Percentiles rank a stretch among this genome's conserved stretches.
Conservation (phyloP, 2,113 vertebrate genomes). For the Microtus ochrogaster region DNA sequence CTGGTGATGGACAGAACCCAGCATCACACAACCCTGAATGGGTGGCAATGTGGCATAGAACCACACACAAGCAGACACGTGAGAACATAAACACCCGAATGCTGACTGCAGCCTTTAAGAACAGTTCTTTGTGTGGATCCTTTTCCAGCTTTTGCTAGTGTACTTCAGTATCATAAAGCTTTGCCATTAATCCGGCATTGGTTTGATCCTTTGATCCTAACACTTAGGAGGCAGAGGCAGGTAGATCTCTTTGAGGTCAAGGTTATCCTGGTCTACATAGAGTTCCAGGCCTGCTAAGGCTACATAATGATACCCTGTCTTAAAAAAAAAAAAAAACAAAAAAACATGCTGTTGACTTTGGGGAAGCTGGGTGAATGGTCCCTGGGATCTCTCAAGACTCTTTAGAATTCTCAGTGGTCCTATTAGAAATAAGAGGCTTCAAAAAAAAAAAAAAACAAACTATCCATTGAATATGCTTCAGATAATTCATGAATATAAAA, state of each 20-base stretch:
- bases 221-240: neutral
- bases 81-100: accelerated
- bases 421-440: neutral
- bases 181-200: neutral
- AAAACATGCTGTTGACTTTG: neutral
- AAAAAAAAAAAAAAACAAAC: neutral
- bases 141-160: neutral
- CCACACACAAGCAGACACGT: accelerated
- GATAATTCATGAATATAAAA: neutral
- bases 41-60: accelerated
- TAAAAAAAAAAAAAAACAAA: neutral
- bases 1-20: neutral
- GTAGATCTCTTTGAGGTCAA: neutral
- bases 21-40: accelerated
- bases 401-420: neutral
- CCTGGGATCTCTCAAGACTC: neutral
- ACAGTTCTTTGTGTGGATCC: accelerated
- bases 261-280: neutral
- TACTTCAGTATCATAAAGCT: too few relatives aligned
- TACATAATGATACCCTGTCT: neutral
- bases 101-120: neutral
- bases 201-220: neutral
- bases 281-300: neutral
- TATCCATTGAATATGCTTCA: neutral
- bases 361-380: neutral